Evolutionary conservation across 2,113 vertebrate genomes (phyloP), one percentile per base, ranked within the genome.

Genomic region (Galemys pyrenaicus): DNA sequence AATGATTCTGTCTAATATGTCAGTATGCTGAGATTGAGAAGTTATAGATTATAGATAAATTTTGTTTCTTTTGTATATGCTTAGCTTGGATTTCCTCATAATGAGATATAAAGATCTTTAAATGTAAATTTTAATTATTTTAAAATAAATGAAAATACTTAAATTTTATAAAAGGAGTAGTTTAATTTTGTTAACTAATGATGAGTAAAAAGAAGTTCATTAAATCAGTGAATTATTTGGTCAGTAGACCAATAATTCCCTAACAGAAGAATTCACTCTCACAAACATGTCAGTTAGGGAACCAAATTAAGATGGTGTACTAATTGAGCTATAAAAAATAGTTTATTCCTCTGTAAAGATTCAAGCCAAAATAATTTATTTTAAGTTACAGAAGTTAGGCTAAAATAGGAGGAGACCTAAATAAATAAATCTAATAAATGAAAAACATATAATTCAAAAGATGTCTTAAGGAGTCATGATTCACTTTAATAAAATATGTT

Each of bases 391-490:
- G 16, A 87, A 49, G 26, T 70, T 82, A 71, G 41, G 20, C 39
- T 41, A 62, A 83, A 65, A 62, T 68, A 73, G 39, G 46, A 81
- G 15, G 1, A 3, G 1, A 6, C 15, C 6, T 32, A 64, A 9
- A 71, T 84, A 84, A 62, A 32, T 74, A 88, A 85, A 60, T 19
- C 0, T 86, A 75, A 87, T 73, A 90, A 82, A 62, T 60, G 10
- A 65, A 94, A n/a, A 92, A 88, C 83, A 7, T 82, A 6, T 4
- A 77, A 79, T 91, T 62, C 44, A 80, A 91, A 96, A 84, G 35
- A 82, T 24, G 3, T 58, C 84, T 89, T 44, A 92, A n/a, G 9
- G 54, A 83, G 28, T 83, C 67, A 91, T 93, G 77, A 87, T 80
- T 95, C 74, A 87, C 24, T 87, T 54, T 96, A 83, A 82, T 84